phyloP scores from a whole-genome alignment of 2,113 vertebrate species.

The Cyphotilapia sp. region DNA sequence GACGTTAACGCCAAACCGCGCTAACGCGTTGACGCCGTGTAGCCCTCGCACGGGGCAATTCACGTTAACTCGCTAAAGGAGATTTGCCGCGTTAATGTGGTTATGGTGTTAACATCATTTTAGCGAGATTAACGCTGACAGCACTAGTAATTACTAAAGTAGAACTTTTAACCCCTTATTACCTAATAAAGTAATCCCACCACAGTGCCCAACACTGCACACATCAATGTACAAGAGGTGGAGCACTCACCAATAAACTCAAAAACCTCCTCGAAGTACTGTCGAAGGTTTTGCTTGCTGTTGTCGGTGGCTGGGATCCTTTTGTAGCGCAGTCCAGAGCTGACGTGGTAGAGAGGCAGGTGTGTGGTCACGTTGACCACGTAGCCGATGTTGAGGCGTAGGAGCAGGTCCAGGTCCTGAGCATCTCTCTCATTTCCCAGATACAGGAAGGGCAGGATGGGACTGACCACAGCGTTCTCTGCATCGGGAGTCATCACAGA shows the following conservation, averaged over 20 bases:
- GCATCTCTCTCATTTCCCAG: conserved; percentile 81
- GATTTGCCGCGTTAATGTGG: background rate
- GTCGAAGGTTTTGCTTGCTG: conserved; percentile 83
- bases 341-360: conserved; percentile 79
- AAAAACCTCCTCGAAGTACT: conserved; percentile 84
- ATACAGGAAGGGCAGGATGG: conserved; percentile 80
- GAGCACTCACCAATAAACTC: conserved; percentile 78
- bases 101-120: background rate
- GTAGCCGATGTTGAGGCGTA: conserved; percentile 75
- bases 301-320: conserved; percentile 80
- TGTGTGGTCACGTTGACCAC: conserved; percentile 83
- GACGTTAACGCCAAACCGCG: background rate
- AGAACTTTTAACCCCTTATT: background rate
- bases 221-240: background rate
- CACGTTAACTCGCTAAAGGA: background rate
- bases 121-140: fast-evolving
- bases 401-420: conserved; percentile 75
- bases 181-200: background rate
- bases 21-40: background rate
- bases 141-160: background rate
- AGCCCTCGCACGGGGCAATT: background rate
- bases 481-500: conserved; percentile 74
- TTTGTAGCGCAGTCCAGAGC: conserved; percentile 76
- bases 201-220: background rate
- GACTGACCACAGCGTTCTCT: conserved; percentile 78